Conservation (phyloP, 2,113 vertebrate species). For the Corynorhinus townsendii region DNA sequence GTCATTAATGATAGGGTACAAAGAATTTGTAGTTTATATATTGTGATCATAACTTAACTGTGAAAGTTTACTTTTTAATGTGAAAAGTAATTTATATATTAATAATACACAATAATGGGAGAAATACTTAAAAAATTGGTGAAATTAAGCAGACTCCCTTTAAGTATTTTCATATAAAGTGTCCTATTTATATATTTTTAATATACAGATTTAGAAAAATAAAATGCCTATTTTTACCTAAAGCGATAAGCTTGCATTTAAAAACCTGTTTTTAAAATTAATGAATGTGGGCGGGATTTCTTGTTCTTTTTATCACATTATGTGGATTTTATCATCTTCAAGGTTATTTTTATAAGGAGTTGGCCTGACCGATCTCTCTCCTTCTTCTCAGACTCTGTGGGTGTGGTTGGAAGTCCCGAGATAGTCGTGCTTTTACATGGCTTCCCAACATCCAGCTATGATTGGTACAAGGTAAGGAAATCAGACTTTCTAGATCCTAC, state of each 20-base stretch:
- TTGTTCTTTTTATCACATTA: neutral
- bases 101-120: neutral
- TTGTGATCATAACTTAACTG: neutral
- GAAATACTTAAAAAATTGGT: neutral
- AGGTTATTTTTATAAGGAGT: neutral
- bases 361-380: neutral
- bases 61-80: slow-evolving; percentile 9
- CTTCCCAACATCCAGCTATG: slow-evolving; percentile 95
- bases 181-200: neutral
- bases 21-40: neutral
- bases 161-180: slow-evolving; percentile 10
- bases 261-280: neutral
- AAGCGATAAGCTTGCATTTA: neutral
- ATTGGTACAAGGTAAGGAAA: slow-evolving; percentile 93
- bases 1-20: neutral
- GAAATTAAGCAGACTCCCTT: neutral
- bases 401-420: slow-evolving; percentile 90
- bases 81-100: slow-evolving; percentile 7
- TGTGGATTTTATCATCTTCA: neutral
- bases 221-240: neutral
- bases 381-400: slow-evolving; percentile 83
- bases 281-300: neutral
- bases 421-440: slow-evolving; percentile 91
- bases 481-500: neutral
- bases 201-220: neutral